phyloP scores from a whole-genome alignment of 1,140 invertebrate genomes.

The Potamilus streckersoni region DNA sequence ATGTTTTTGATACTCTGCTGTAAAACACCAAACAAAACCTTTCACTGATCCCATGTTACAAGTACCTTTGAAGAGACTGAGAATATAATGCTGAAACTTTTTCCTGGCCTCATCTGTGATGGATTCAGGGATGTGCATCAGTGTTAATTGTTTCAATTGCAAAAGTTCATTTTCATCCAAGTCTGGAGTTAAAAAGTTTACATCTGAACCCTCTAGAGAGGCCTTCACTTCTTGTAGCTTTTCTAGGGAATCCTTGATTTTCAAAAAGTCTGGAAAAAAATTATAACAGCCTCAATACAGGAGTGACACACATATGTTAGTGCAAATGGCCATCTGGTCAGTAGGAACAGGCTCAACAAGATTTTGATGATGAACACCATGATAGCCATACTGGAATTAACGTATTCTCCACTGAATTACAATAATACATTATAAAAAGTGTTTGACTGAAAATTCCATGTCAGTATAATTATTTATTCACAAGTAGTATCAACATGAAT shows the following conservation, averaged over 20 bases:
- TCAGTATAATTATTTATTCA: no score
- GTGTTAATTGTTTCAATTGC: slow-evolving; percentile 39
- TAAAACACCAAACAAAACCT: neutral
- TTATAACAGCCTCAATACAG: no score
- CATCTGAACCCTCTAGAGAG: slow-evolving; percentile 35
- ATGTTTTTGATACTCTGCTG: neutral
- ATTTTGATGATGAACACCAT: no score
- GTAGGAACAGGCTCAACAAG: no score
- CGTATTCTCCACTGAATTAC: no score
- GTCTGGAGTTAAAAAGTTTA: slow-evolving; percentile 20
- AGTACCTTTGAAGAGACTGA: slow-evolving; percentile 34
- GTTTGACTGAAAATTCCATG: no score
- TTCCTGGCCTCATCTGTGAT: slow-evolving; percentile 29
- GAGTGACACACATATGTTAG: no score
- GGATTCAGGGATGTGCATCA: slow-evolving; percentile 48
- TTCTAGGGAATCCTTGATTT: slow-evolving; percentile 30
- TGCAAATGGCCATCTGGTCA: no score
- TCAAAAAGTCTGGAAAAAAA: slow-evolving; percentile 34
- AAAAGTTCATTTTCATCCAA: slow-evolving; percentile 28
- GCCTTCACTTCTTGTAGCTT: slow-evolving; percentile 34
- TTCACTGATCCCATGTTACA: neutral
- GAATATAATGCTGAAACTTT: slow-evolving; percentile 30
- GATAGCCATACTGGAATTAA: no score
- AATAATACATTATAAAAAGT: no score
- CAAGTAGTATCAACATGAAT: no score